A percentile compares a stretch with the other conserved stretches of the same genome.
Evolutionary conservation across 1,140 invertebrate genomes (phyloP).

Genomic region (Chelonus insularis): DNA sequence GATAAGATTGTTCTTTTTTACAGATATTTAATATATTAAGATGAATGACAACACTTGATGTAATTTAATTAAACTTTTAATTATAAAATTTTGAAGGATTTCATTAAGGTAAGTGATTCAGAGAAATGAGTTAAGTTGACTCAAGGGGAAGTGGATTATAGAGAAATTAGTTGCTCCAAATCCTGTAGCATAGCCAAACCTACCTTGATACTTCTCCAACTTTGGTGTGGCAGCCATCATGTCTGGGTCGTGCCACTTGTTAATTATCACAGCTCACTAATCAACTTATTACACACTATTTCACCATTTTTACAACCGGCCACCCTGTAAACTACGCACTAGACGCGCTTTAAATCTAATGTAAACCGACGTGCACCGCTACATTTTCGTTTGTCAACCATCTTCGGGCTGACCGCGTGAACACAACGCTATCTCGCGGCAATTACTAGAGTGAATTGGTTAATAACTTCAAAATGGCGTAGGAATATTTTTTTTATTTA

Average conservation of each 20-base stretch:
- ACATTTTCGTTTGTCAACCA: constrained; percentile 58
- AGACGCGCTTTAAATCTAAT: constrained; percentile 53
- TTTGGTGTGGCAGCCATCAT: constrained; percentile 55
- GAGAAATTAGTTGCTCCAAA: background rate
- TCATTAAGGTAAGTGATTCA: too few relatives aligned
- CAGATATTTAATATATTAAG: too few relatives aligned
- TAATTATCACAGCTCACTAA: constrained; percentile 17
- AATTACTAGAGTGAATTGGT: constrained; percentile 27
- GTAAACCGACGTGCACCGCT: constrained; percentile 56
- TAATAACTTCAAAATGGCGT: background rate
- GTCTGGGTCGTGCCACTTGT: constrained; percentile 22
- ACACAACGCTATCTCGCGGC: constrained; percentile 34
- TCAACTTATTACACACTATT: constrained; percentile 38
- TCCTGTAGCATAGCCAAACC: background rate
- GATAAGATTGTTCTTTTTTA: too few relatives aligned
- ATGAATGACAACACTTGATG: too few relatives aligned
- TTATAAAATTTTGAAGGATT: too few relatives aligned
- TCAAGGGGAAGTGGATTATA: background rate
- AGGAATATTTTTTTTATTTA: too few relatives aligned
- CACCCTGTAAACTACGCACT: constrained; percentile 45
- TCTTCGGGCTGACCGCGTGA: constrained; percentile 40
- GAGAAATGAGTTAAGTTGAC: too few relatives aligned
- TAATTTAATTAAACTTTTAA: too few relatives aligned
- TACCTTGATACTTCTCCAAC: constrained; percentile 48
- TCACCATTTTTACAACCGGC: constrained; percentile 47